Base-by-base conservation (phyloP, 2,888 invertebrate species). In the Drosophila flavopinicola region DNA sequence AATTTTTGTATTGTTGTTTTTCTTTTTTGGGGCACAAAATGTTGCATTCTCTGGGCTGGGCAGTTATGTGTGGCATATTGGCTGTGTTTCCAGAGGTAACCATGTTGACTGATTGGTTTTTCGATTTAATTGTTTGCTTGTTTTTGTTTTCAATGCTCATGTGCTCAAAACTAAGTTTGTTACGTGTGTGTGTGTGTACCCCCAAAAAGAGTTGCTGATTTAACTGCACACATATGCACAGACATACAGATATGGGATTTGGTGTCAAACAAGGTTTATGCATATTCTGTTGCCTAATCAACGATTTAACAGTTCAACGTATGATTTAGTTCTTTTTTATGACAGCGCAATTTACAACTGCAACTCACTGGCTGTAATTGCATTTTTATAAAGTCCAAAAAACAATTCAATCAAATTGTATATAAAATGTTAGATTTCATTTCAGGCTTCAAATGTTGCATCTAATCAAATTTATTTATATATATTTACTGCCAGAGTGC, bases 101-200 rank as follows among this genome's bases (percentile, higher is more conserved):
- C 57, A 42, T 65, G 63, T 74, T 79, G 79, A 79, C 76, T 74
- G 79, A 79, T 79, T 83, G 79, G 61, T 79, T 79, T 82, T 78
- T 56, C 64, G 64, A 63, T 75, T 78, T 60, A 75, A 72, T 69
- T 75, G 66, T 58, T 78, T 74, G 60, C 38, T 51, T 72, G 48
- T 56, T 59, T 54, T 61, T 35, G 64, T 56, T 59, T 54, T 61
- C 32, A 58, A 56, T 48, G 49, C 24, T 52, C 45, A 45, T 54
- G 35, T 67, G 47, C 32, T 44, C 47, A 7, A 15, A 38, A 52
- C 58, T 35, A 42, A 32, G 41, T 52, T 59, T 27, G 59, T 54
- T 54, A 49, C 30, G 47, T 37, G 33, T 30, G n/a, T n/a, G n/a
- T n/a, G n/a, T n/a, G n/a, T n/a, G n/a, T n/a, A n/a, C n/a, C n/a